Evolutionary conservation across 2,888 invertebrate species (phyloP).

Genomic region (Nomada fabriciana): DNA sequence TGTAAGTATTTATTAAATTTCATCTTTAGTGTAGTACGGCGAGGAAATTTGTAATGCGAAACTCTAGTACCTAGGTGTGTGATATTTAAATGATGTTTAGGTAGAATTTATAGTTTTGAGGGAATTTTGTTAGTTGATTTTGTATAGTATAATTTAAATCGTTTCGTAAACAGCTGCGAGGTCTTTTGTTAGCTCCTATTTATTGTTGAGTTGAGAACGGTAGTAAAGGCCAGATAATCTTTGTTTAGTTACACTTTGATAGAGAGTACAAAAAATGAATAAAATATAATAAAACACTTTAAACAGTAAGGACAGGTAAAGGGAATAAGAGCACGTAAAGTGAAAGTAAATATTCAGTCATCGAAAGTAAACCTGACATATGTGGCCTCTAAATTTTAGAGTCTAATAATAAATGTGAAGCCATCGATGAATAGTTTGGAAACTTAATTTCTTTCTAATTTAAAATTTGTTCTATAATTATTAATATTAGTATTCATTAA

Average conservation of each 20-base stretch:
- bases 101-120: background rate
- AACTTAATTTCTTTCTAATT: too few relatives aligned
- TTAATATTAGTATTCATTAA: too few relatives aligned
- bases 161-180: background rate
- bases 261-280: background rate
- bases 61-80: too few relatives aligned
- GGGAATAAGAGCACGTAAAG: constrained; percentile 12
- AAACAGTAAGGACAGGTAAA: background rate
- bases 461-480: too few relatives aligned
- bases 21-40: too few relatives aligned
- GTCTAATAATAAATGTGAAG: too few relatives aligned
- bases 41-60: too few relatives aligned
- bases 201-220: background rate
- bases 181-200: background rate
- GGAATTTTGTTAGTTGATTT: background rate
- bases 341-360: constrained; percentile 22
- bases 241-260: background rate
- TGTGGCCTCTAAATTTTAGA: background rate
- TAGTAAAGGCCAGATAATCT: background rate
- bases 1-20: too few relatives aligned
- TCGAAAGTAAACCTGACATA: constrained; percentile 21
- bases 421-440: too few relatives aligned
- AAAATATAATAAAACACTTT: background rate
- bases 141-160: too few relatives aligned
- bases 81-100: too few relatives aligned